A percentile compares a stretch with the other conserved stretches of the same genome.
Evolutionary conservation across 2,797 vertebrate species (phyloP).

Genomic region (Coregonus suidteri): DNA sequence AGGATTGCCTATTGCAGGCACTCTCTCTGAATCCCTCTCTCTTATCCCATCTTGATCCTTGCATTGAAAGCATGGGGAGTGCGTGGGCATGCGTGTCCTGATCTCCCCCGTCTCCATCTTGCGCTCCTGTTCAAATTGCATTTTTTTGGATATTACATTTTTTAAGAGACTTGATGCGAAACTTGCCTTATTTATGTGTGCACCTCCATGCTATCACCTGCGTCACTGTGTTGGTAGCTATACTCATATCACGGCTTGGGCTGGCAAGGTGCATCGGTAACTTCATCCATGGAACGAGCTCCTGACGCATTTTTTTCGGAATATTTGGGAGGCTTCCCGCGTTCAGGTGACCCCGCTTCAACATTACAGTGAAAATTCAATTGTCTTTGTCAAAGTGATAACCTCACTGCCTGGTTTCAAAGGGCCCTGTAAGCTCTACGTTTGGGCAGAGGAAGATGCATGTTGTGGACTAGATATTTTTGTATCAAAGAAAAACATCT

Average conservation of each 20-base stretch:
- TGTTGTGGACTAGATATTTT: conserved; percentile 45
- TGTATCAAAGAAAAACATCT: conserved; percentile 64
- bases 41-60: conserved; percentile 65
- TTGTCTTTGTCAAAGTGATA: conserved; percentile 78
- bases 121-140: conserved; percentile 92
- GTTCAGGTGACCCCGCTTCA: conserved; percentile 57
- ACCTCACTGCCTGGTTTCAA: conserved; percentile 71
- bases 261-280: conserved; percentile 64
- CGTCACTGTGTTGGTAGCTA: conserved; percentile 48
- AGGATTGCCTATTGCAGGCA: conserved; percentile 79
- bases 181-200: conserved; percentile 83
- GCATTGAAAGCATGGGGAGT: conserved; percentile 45
- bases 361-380: conserved; percentile 80
- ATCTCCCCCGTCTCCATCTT: conserved; percentile 91
- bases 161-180: conserved; percentile 93
- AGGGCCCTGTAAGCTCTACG: conserved; percentile 57
- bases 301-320: conserved; percentile 58
- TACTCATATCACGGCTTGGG: conserved; percentile 58
- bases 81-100: conserved; percentile 54
- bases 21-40: conserved; percentile 62
- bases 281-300: conserved; percentile 66
- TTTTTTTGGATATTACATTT: conserved; percentile 97
- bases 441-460: conserved; percentile 58
- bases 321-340: conserved; percentile 60
- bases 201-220: conserved; percentile 63